Percentiles rank a stretch among this genome's conserved stretches.
These are phyloP conservation scores for Cheilosia variabilis DNA, from an alignment of 2,888 invertebrate species.

Conservation along the genomic window DNA sequence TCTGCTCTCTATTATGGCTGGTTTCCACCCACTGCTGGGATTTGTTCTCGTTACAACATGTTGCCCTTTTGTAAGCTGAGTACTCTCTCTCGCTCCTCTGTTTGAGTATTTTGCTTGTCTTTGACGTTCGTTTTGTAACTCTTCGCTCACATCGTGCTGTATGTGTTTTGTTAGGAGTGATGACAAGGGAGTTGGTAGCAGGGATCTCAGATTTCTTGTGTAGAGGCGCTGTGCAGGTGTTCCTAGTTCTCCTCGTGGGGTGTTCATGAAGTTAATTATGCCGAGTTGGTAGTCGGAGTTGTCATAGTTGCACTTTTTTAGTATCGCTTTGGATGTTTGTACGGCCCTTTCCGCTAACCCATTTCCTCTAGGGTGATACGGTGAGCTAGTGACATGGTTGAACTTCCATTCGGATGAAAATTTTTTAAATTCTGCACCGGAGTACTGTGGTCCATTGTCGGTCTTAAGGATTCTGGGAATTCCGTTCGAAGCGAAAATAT, in stretches of 20 bases:
- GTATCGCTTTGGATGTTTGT: conserved; percentile 19
- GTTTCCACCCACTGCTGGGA: no score
- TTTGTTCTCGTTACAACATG: no score
- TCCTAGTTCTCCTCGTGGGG: conserved; percentile 14
- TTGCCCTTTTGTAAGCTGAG: no score
- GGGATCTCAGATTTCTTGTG: conserved; percentile 27
- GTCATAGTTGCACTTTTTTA: conserved; percentile 27
- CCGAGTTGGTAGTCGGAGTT: conserved; percentile 30
- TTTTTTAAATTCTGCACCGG: conserved; percentile 69
- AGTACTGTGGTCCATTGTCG: conserved; percentile 74
- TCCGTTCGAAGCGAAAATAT: conserved; percentile 35
- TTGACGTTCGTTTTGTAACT: neutral
- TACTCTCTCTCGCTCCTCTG: no score
- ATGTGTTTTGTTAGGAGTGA: neutral
- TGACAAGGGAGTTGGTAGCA: no score
- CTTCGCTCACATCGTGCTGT: no score
- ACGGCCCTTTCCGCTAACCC: conserved; percentile 31
- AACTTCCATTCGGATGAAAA: conserved; percentile 73
- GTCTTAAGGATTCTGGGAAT: conserved; percentile 68
- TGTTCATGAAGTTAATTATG: conserved; percentile 29
- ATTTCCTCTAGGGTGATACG: no score
- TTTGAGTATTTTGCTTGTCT: neutral
- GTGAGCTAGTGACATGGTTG: conserved; percentile 60
- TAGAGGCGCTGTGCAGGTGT: conserved; percentile 24
- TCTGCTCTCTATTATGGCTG: no score